A percentile compares a stretch with the other conserved stretches of the same genome.
phyloP scores from a whole-genome alignment of 2,888 invertebrate genomes.

The Cephus pulcher region DNA sequence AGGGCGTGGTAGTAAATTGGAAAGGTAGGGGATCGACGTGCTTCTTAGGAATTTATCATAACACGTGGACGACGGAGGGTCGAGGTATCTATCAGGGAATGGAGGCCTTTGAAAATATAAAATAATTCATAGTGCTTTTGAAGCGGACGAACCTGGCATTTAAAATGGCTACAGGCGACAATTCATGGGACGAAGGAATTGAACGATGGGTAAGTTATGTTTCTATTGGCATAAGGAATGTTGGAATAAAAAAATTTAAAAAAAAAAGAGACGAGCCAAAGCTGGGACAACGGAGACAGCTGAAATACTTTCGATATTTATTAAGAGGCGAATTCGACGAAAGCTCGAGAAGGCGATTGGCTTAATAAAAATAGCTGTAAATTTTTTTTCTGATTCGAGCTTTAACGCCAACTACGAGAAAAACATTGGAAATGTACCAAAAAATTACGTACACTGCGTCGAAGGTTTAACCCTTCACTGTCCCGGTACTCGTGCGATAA shows the following conservation, averaged over 20 bases:
- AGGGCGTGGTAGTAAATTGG: too few species aligned
- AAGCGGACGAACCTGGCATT: too few species aligned
- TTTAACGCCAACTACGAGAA: constrained; percentile 21
- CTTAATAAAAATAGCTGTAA: constrained; percentile 12
- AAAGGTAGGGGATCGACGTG: too few species aligned
- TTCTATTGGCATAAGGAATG: too few species aligned
- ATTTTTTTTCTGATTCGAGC: not conserved
- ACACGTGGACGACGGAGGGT: too few species aligned
- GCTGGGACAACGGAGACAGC: not conserved
- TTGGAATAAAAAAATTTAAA: not conserved
- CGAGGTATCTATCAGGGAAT: too few species aligned
- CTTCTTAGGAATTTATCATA: too few species aligned
- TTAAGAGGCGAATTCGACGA: not conserved
- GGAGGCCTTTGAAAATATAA: too few species aligned
- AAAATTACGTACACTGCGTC: constrained; percentile 15
- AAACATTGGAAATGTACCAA: constrained; percentile 28
- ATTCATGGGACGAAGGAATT: too few species aligned
- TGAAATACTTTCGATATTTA: not conserved
- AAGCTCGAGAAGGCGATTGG: constrained; percentile 22
- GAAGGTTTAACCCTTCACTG: constrained; percentile 4
- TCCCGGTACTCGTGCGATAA: not conserved
- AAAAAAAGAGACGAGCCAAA: not conserved
- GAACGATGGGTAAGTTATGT: too few species aligned
- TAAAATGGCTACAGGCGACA: too few species aligned
- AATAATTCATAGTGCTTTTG: too few species aligned